Evolutionary conservation across 2,797 vertebrate genomes (phyloP).

Genomic region (Eospalax fontanierii): DNA sequence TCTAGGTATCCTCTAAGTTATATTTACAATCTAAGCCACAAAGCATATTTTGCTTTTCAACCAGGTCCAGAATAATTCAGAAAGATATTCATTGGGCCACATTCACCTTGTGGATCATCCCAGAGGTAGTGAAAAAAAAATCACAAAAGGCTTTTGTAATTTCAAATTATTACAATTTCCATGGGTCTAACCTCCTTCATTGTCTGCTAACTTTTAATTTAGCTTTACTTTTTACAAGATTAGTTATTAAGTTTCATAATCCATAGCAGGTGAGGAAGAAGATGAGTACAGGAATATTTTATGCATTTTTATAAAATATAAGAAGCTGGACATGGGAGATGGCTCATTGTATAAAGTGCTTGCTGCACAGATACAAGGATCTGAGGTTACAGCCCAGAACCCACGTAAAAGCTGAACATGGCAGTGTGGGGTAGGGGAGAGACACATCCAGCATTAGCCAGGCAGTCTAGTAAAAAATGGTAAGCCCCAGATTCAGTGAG

Average conservation of each 20-base stretch:
- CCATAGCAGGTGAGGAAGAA: not conserved
- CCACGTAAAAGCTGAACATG: not conserved
- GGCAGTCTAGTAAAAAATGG: not conserved
- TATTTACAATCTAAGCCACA: not conserved
- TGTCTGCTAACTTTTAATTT: not conserved
- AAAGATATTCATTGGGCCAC: not conserved
- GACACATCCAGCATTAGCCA: no score
- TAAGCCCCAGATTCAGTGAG: no score
- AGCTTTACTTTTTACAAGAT: slow-evolving; percentile 6
- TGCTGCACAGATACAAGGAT: no score
- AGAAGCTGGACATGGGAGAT: not conserved
- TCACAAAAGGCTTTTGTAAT: not conserved
- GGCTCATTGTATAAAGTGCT: no score
- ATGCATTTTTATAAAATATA: not conserved
- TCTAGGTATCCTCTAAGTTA: slow-evolving; percentile 7
- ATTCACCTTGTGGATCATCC: not conserved
- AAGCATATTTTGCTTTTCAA: slow-evolving; percentile 6
- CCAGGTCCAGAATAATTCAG: not conserved
- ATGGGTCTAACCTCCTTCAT: not conserved
- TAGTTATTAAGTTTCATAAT: slow-evolving; percentile 22
- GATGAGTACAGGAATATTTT: not conserved
- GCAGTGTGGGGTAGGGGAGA: no score
- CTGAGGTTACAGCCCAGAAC: no score
- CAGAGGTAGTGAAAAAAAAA: not conserved
- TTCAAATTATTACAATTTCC: not conserved